These are phyloP conservation scores for Meloidogyne hapla DNA, from an alignment of 1,140 invertebrate species.

Conservation along the genomic window DNA sequence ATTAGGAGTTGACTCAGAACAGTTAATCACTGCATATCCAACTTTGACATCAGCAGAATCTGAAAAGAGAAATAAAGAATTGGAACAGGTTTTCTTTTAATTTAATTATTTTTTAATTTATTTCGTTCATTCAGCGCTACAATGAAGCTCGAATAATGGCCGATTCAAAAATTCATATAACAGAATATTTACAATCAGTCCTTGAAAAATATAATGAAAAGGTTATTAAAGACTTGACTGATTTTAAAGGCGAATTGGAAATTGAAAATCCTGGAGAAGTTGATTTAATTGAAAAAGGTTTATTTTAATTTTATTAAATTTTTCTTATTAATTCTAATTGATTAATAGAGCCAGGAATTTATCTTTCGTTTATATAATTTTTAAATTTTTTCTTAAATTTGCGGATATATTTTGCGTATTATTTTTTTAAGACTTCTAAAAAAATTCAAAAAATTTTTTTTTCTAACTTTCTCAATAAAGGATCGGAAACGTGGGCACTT, in stretches of 20 bases:
- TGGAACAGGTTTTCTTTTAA: constrained; percentile 8
- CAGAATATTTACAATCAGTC: constrained; percentile 31
- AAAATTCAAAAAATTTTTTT: too few species aligned
- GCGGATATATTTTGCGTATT: too few species aligned
- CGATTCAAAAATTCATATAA: constrained; percentile 29
- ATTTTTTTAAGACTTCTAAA: too few species aligned
- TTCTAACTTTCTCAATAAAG: too few species aligned
- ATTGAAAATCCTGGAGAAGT: constrained; percentile 35
- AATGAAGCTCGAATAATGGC: constrained; percentile 22
- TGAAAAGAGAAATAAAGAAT: constrained; percentile 22
- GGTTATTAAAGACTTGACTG: constrained; percentile 33
- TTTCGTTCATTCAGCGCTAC: constrained; percentile 41
- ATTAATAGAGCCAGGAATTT: neutral
- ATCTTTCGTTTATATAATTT: too few species aligned
- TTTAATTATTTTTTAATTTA: too few species aligned
- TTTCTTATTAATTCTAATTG: neutral
- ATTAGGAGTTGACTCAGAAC: neutral
- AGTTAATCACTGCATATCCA: neutral
- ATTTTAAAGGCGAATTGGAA: constrained; percentile 41
- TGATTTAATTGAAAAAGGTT: constrained; percentile 37
- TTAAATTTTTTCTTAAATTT: too few species aligned
- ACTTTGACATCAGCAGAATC: neutral
- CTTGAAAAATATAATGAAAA: constrained; percentile 39
- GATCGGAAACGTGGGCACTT: too few species aligned
- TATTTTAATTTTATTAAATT: neutral